Base-by-base conservation (phyloP, 2,797 vertebrate genomes). In the Australoheros facetus region DNA sequence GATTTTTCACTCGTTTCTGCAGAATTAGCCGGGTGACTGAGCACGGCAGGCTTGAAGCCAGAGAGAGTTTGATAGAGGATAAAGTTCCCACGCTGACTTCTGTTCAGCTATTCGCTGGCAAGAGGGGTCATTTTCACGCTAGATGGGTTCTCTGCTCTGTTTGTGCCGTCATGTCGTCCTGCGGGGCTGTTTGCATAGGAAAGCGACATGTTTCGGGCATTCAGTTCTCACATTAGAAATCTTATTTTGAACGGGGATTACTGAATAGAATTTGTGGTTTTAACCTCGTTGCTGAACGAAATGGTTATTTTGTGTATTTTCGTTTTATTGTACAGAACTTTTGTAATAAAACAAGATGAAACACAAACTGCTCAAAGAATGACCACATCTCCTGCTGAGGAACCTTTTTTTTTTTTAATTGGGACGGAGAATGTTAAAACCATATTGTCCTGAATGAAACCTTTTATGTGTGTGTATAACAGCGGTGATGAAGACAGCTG, bases 321-420 rank as follows among this genome's bases (percentile, higher is more conserved):
- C 89, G 81, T 89, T 93, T 88, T 92, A 83, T 91, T 95, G 93
- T 95, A 95, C 94, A 96, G 91, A 94, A 77, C 73, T 95, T 96
- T 96, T 95, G 87, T 95, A 95, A 95, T 95, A 95, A 95, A 93
- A 88, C 66, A 75, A 80, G 84, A 86, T 80, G 55, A 90, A 91
- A 83, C 71, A 90, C 73, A 37, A 88, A 73, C 74, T 23, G 76
- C 57, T 70, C 19, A 86, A 75, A 85, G 21, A 87, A 78, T 42
- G 71, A 88, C 30, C 74, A 85, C 74, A 71, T 70, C 23, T 75
- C 30, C 28, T 75, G 73, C 42, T 79, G 73, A 73, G 59, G 71
- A 82, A 55, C 6, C 12, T 7, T 82, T 85, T 79, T 32, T 34
- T 75, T 80, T 79, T 88, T 89, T 85, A 85, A 93, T 93, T 77